Evolutionary conservation across 2,113 vertebrate species (phyloP), one percentile per base, ranked within the genome.

Genomic region (Craseonycteris thonglongyai): DNA sequence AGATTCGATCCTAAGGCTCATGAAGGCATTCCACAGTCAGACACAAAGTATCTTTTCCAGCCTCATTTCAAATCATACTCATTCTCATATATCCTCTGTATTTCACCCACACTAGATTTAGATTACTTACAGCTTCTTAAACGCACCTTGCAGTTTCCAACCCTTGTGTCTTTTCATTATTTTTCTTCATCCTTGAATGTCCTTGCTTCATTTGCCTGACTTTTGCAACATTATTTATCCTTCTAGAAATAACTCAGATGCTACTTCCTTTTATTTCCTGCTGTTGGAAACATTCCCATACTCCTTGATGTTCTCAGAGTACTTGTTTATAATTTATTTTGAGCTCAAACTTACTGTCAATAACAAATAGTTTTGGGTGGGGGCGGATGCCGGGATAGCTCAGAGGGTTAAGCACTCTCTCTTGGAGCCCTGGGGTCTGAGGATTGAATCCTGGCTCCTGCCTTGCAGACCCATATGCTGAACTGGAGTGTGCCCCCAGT

Each of bases 241-340:
- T 93, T 69, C 86, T 91, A 79, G 91, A 96, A 96, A 92, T 94
- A 95, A 83, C 89, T 93, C 72, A 88, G 71, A 94, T 86, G 40
- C 87, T 93, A 15, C 56, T 93, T 93, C 71, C 74, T 94, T 33
- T 91, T 49, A 56, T 38, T 95, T 91, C n/a, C 49, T 90, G 22
- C 26, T 76, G 6, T 88, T 83, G 84, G 69, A 83, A 94, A 90
- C 75, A 92, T 49, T 81, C 75, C 75, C 66, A 13, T 95, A 88
- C 30, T 92, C 38, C 33, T 86, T 92, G 72, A 82, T 93, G 35
- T 80, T 93, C 47, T 96, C 59, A 38, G 69, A 86, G 42, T 19
- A n/a, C 49, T 79, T 66, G 10, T 93, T 92, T 81, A 75, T 93
- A 65, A 42, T 93, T 90, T 76, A 85, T 69, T 93, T 82, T 89